Conservation (phyloP, 2,113 vertebrate genomes). For the Corydoras maculifer region DNA sequence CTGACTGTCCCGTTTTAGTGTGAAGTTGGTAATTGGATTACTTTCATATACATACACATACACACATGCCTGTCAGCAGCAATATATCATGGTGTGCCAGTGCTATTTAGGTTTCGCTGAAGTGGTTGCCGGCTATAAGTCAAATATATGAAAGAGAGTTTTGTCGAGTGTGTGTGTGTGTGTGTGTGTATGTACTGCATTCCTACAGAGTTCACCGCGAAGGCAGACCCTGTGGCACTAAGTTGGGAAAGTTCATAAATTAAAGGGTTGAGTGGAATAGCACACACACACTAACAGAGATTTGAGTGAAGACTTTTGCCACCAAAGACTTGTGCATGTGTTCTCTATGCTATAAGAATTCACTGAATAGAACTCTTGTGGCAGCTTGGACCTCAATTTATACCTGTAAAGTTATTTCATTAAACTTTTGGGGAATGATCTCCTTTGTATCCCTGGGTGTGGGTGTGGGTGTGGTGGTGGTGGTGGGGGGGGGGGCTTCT, state of each 20-base stretch:
- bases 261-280: conserved; percentile 24
- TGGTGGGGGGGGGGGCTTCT: neutral
- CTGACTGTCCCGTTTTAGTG: conserved; percentile 8
- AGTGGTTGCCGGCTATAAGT: conserved; percentile 11
- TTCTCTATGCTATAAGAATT: conserved; percentile 2
- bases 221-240: conserved; percentile 34
- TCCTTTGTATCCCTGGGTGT: conserved; percentile 15
- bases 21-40: conserved; percentile 23
- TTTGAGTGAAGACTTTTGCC: conserved; percentile 20
- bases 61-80: conserved; percentile 11
- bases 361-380: conserved; percentile 13
- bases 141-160: conserved; percentile 26
- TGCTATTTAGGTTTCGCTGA: conserved; percentile 10
- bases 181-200: conserved; percentile 30
- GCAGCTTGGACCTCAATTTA: conserved; percentile 6
- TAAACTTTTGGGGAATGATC: neutral
- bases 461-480: conserved; percentile 1
- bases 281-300: conserved; percentile 5
- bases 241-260: conserved; percentile 40
- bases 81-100: conserved; percentile 1
- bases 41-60: conserved; percentile 17
- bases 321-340: neutral
- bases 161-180: conserved; percentile 20
- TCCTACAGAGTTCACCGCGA: conserved; percentile 52
- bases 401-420: neutral